These are phyloP conservation scores for Parapsyche elsis DNA, from an alignment of 1,140 invertebrate species.

Conservation along the genomic window DNA sequence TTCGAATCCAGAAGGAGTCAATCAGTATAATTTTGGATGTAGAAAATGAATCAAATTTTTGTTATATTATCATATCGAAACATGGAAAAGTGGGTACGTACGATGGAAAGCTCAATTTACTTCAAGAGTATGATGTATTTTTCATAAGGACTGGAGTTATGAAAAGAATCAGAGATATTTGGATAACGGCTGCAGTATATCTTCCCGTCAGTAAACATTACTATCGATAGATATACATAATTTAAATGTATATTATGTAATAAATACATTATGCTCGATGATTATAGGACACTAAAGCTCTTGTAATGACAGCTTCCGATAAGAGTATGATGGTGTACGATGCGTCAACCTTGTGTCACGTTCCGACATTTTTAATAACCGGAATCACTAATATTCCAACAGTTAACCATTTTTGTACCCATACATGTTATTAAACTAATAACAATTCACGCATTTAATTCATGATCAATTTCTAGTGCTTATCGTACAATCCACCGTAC, in stretches of 20 bases:
- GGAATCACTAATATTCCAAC: slow-evolving; percentile 59
- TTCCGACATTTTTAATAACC: slow-evolving; percentile 62
- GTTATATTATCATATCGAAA: slow-evolving; percentile 64
- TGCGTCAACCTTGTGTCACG: slow-evolving; percentile 63
- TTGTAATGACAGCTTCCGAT: slow-evolving; percentile 63
- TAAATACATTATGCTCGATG: no score
- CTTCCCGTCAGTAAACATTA: slow-evolving; percentile 18
- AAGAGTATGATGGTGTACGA: slow-evolving; percentile 65
- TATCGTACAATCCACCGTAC: slow-evolving; percentile 57
- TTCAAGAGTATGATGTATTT: slow-evolving; percentile 62
- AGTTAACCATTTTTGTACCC: slow-evolving; percentile 51
- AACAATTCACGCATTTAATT: not conserved
- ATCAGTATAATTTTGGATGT: slow-evolving; percentile 64
- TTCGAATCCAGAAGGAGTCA: slow-evolving; percentile 61
- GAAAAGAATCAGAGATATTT: slow-evolving; percentile 60
- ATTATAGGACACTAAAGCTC: slow-evolving; percentile 61
- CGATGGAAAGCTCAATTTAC: slow-evolving; percentile 62
- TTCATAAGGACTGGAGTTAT: slow-evolving; percentile 61
- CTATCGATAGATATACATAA: not conserved
- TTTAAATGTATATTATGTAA: not conserved
- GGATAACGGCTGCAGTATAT: slow-evolving; percentile 65
- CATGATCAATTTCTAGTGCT: slow-evolving; percentile 55
- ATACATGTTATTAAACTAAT: not conserved
- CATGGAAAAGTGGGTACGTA: slow-evolving; percentile 65
- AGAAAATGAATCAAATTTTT: slow-evolving; percentile 64